Conservation (phyloP, 2,113 vertebrate species). For the Anser brachyrhynchus region DNA sequence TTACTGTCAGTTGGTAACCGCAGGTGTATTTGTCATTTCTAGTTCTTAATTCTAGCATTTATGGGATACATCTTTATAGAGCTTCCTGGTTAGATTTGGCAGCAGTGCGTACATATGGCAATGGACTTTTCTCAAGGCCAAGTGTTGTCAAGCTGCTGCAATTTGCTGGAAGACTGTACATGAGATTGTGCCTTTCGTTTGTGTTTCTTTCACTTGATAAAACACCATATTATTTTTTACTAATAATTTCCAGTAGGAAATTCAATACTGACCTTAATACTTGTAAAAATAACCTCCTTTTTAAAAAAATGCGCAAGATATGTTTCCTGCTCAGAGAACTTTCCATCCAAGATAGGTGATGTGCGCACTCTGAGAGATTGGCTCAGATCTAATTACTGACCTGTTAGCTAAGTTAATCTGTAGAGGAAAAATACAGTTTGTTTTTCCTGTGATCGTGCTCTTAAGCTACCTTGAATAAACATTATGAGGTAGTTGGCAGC, state of each 20-base stretch:
- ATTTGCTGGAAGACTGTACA: background rate
- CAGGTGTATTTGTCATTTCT: background rate
- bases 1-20: background rate
- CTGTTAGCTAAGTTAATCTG: background rate
- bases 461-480: background rate
- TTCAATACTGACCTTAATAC: background rate
- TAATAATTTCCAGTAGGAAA: background rate
- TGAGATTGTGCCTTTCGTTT: background rate
- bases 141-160: background rate
- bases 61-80: background rate
- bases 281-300: background rate
- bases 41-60: background rate
- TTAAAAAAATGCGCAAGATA: background rate
- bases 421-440: slow-evolving; percentile 1
- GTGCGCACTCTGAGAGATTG: background rate
- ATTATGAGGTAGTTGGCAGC: background rate
- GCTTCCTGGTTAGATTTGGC: background rate
- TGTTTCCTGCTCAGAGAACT: background rate
- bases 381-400: background rate
- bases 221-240: background rate
- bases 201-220: background rate
- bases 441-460: background rate
- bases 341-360: background rate
- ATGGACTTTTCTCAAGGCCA: background rate
- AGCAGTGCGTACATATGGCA: background rate